Percentiles rank a stretch among this genome's conserved stretches.
phyloP scores from a whole-genome alignment of 2,797 vertebrate genomes.

The Clarias fuscus region DNA sequence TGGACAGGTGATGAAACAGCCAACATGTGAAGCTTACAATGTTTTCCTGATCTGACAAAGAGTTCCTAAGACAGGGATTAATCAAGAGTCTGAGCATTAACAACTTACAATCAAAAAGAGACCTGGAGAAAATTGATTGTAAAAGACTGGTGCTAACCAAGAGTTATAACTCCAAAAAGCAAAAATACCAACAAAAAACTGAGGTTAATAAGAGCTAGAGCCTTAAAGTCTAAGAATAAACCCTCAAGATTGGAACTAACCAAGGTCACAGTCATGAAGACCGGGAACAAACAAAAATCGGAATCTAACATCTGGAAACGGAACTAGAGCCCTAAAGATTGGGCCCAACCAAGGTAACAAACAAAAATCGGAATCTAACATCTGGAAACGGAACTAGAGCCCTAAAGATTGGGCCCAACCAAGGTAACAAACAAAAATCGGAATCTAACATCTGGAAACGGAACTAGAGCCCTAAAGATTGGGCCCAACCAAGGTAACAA shows the following conservation, averaged over 20 bases:
- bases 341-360: not conserved
- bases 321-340: not conserved
- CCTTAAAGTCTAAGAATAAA: not conserved
- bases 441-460: not conserved
- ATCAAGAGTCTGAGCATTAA: not conserved
- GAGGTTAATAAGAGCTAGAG: not conserved
- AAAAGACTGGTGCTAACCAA: not conserved
- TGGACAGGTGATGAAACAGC: not conserved
- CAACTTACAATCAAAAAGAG: not conserved
- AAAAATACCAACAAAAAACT: not conserved
- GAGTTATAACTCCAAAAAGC: no score
- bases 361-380: not conserved
- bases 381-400: not conserved
- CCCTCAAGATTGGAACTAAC: not conserved
- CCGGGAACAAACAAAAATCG: not conserved
- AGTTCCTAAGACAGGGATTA: not conserved
- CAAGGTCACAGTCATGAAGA: not conserved
- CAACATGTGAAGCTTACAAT: not conserved
- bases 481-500: no score
- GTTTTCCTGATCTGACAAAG: not conserved
- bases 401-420: not conserved
- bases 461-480: not conserved
- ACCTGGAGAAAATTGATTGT: not conserved
- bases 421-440: not conserved
- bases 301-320: not conserved